A percentile compares a stretch with the other conserved stretches of the same genome.
phyloP scores from a whole-genome alignment of 2,113 vertebrate species.

The Apteryx mantelli region DNA sequence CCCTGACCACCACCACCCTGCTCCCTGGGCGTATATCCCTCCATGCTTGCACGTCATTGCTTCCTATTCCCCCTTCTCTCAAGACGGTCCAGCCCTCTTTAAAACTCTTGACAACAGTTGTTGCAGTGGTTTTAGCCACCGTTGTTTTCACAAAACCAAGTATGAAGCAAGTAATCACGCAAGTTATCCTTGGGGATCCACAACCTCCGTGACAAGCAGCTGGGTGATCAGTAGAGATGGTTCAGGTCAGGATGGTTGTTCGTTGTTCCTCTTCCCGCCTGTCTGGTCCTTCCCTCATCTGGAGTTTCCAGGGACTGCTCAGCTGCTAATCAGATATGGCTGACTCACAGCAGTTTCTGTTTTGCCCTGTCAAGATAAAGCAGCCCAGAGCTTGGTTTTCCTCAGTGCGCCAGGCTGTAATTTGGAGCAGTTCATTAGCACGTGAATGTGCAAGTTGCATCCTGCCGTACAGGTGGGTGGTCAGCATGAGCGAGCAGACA shows the following conservation, averaged over 20 bases:
- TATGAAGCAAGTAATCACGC: no score
- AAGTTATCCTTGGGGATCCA: background rate
- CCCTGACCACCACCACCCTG: background rate
- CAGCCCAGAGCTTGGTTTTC: background rate
- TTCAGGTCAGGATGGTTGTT: background rate
- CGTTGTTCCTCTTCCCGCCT: background rate
- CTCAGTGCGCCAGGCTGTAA: background rate
- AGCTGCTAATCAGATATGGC: background rate
- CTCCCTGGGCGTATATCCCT: background rate
- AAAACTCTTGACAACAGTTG: background rate
- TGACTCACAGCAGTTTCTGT: no score
- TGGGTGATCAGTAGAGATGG: background rate
- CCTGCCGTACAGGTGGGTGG: no score
- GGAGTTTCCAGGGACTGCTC: background rate
- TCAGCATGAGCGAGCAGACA: no score
- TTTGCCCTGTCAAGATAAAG: background rate
- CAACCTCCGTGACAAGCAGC: background rate
- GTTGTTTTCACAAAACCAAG: background rate
- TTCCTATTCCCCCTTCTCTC: background rate
- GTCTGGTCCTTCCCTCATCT: background rate
- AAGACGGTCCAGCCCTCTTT: background rate
- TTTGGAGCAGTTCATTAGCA: no score
- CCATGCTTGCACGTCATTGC: background rate
- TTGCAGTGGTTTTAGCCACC: background rate
- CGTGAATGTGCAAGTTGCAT: no score